Conservation (phyloP, 2,113 vertebrate genomes). For the Agelaius phoeniceus region DNA sequence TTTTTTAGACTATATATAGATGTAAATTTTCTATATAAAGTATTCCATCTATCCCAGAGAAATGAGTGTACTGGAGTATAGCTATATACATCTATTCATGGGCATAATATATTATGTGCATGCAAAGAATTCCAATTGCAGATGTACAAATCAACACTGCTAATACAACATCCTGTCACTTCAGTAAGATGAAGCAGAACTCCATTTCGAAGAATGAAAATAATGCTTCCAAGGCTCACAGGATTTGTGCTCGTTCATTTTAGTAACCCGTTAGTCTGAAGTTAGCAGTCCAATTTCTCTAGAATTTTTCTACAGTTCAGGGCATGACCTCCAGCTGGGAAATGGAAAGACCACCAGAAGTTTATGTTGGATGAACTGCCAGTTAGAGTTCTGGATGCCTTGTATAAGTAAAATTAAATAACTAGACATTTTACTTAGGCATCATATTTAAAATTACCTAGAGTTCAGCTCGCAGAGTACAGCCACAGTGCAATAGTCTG, state of each 20-base stretch:
- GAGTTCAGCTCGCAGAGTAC: not conserved
- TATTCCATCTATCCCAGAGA: not conserved
- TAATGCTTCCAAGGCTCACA: not conserved
- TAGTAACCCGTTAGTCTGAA: not conserved
- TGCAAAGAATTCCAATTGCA: not conserved
- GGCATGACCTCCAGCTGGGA: not conserved
- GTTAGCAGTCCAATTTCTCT: not conserved
- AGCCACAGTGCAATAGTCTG: not conserved
- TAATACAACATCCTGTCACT: not conserved
- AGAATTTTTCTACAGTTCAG: not conserved
- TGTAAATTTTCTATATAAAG: not conserved
- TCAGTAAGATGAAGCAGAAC: not conserved
- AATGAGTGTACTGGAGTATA: not conserved
- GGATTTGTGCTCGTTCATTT: not conserved
- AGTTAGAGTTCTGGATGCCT: not conserved
- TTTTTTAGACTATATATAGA: not conserved
- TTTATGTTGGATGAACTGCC: accelerated
- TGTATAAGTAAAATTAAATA: not conserved
- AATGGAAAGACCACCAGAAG: not conserved
- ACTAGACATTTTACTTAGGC: not conserved
- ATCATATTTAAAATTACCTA: not conserved
- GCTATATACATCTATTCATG: not conserved
- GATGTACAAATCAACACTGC: not conserved
- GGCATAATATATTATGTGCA: not conserved
- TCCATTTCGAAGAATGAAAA: not conserved